Percentiles rank a stretch among this genome's conserved stretches.
Conservation (phyloP, 2,113 vertebrate genomes). For the Mellivora capensis region DNA sequence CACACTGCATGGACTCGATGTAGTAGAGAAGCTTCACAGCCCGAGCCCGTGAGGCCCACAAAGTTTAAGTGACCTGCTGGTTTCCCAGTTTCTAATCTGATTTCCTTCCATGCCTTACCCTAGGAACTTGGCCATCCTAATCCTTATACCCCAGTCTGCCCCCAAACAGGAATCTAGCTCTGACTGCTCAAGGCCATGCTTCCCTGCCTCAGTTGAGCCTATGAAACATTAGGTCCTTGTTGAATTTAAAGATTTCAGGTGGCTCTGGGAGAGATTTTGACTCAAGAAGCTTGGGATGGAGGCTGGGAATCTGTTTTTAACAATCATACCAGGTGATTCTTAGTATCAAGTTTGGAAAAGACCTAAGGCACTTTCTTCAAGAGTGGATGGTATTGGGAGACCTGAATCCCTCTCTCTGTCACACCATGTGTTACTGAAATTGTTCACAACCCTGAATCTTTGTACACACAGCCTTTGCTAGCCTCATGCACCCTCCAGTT, state of each 20-base stretch:
- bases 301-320: background rate
- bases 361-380: background rate
- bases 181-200: background rate
- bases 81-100: background rate
- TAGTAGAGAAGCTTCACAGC: background rate
- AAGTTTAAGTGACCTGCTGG: background rate
- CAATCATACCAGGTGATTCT: background rate
- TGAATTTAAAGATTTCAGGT: background rate
- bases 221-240: background rate
- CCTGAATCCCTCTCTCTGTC: background rate
- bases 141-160: fast-evolving
- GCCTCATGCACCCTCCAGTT: fast-evolving
- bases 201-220: background rate
- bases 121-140: too few species aligned
- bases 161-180: background rate
- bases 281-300: background rate
- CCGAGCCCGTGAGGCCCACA: background rate
- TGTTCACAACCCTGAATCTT: too few species aligned
- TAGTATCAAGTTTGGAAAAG: background rate
- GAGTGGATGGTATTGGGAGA: background rate
- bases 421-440: fast-evolving
- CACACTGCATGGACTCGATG: background rate
- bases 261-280: background rate
- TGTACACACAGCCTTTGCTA: too few species aligned
- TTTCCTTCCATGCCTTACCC: background rate